Evolutionary conservation across 2,113 vertebrate genomes (phyloP).

Genomic region (human (Homo sapiens)): DNA sequence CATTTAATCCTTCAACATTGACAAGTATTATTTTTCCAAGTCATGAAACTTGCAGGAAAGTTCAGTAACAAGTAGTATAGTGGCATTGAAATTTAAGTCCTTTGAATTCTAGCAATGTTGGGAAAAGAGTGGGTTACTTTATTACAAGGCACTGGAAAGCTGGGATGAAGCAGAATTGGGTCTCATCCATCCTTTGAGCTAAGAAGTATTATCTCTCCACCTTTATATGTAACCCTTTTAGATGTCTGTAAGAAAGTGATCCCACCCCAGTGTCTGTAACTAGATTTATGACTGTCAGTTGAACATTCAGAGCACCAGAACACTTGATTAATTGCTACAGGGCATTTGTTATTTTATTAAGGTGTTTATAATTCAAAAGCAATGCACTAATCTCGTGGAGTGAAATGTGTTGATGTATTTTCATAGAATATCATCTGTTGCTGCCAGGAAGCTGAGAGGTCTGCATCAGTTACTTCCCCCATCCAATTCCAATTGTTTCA

Average conservation of each 20-base stretch:
- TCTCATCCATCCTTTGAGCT: neutral
- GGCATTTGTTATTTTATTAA: conserved; percentile 49
- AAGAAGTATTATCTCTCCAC: neutral
- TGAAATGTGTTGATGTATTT: neutral
- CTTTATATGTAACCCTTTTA: neutral
- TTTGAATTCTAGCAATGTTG: neutral
- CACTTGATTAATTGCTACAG: conserved; percentile 28
- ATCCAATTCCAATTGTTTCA: neutral
- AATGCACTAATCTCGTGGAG: neutral
- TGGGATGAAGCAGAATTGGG: neutral
- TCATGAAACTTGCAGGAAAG: neutral
- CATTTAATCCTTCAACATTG: neutral
- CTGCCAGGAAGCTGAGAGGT: neutral
- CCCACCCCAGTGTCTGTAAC: neutral
- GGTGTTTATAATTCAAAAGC: conserved; percentile 41
- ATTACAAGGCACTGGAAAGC: neutral
- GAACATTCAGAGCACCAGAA: conserved; percentile 31
- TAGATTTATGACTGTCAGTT: conserved; percentile 47
- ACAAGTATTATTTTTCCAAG: neutral
- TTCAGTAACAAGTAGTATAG: neutral
- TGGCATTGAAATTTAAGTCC: neutral
- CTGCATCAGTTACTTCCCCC: fast-evolving
- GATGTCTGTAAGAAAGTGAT: conserved; percentile 18
- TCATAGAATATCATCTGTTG: neutral
- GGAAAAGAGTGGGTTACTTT: neutral